Evolutionary conservation across 2,797 vertebrate species (phyloP), one percentile per base, ranked within the genome.

Genomic region (Syngnathus rostellatus): DNA sequence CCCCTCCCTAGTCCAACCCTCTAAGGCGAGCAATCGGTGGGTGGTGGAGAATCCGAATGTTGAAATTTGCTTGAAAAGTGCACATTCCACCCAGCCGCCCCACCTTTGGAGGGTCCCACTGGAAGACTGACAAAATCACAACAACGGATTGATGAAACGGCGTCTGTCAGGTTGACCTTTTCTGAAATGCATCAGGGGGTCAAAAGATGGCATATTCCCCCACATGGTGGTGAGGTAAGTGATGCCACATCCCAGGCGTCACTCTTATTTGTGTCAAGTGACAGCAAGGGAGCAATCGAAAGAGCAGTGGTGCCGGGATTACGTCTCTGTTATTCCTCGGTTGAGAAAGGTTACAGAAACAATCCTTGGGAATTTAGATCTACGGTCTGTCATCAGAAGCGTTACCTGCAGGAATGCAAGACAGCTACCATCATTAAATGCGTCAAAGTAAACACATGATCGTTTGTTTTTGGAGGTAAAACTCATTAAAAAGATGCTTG

Each of bases 121-220:
- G 69, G 68, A 83, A 83, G 83, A 89, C 73, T 81, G 80, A 82
- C 85, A 79, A 80, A 87, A 80, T 86, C 71, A 38, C 79, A 84
- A 75, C 74, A 43, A 68, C 53, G 43, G 77, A 80, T 80, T 89
- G 89, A 89, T 80, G 83, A 89, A 83, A 88, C 77, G 84, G 86
- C 74, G 72, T 84, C 82, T 91, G 90, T 91, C 89, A 90, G 86
- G 65, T 84, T 89, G 91, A 92, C 91, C 90, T 92, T 92, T 91
- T 91, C 88, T 80, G 72, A 83, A 88, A 92, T 89, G 89, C 88
- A 89, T 87, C 85, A 37, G 77, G 78, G 80, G 89, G 89, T 92
- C 87, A 89, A 82, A 88, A 84, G 85, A 87, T 82, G 77, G 80
- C 83, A 83, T 79, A 70, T 82, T 81, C 76, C 73, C 59, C 66